These are phyloP conservation scores for Dysidea cf. avara DNA, from an alignment of 37 sponge, comb jelly and placozoan genomes.

Conservation along the genomic window DNA sequence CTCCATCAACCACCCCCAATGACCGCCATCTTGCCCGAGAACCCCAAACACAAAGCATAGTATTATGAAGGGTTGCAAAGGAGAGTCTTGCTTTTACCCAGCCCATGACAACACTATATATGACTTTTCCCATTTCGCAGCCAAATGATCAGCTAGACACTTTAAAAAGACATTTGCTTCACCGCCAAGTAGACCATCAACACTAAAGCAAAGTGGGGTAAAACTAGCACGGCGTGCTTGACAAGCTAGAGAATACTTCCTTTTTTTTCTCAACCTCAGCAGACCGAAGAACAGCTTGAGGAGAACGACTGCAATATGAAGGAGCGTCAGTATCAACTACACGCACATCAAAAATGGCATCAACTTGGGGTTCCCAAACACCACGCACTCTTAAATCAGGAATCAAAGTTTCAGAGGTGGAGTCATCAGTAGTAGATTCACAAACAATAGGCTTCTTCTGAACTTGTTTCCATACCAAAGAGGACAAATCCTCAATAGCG, in stretches of 20 bases:
- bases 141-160: too few species aligned
- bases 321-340: conserved; percentile 55
- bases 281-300: conserved; percentile 16
- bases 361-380: conserved; percentile 44
- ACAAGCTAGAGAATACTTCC: conserved; percentile 18
- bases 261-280: conserved; percentile 47
- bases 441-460: conserved; percentile 36
- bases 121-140: too few species aligned
- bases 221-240: too few species aligned
- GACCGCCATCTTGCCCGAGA: too few species aligned
- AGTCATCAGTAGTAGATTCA: conserved; percentile 9
- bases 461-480: conserved; percentile 36
- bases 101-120: too few species aligned
- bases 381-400: conserved; percentile 43
- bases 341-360: conserved; percentile 53
- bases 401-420: not conserved
- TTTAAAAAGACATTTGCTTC: too few species aligned
- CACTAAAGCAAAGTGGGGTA: too few species aligned
- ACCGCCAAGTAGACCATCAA: too few species aligned
- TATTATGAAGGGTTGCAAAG: too few species aligned
- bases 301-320: conserved; percentile 8
- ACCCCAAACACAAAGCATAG: too few species aligned
- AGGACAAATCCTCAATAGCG: conserved; percentile 33
- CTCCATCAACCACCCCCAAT: too few species aligned
- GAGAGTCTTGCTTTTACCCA: too few species aligned